A percentile compares a stretch with the other conserved stretches of the same genome.
These are phyloP conservation scores for Heliconius charithonia DNA, from an alignment of 2,888 invertebrate species.

Conservation along the genomic window DNA sequence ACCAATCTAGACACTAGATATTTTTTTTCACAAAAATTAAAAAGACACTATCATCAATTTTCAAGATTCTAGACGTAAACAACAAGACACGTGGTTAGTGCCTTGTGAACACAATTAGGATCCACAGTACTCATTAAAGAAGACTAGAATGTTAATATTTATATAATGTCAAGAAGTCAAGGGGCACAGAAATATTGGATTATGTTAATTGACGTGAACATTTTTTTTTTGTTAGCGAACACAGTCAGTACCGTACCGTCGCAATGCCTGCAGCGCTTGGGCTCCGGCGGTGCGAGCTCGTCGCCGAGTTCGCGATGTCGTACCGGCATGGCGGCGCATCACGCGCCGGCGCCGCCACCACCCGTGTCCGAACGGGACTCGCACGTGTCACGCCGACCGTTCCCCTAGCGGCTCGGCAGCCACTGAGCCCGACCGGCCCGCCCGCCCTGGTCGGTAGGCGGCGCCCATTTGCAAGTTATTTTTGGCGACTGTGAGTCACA, in stretches of 20 bases:
- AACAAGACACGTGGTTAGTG: slow-evolving; percentile 37
- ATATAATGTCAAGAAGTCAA: background rate
- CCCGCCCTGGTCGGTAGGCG: slow-evolving; percentile 83
- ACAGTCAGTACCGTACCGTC: slow-evolving; percentile 86
- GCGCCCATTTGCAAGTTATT: slow-evolving; percentile 80
- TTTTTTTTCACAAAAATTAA: slow-evolving; percentile 9
- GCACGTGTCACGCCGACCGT: slow-evolving; percentile 73
- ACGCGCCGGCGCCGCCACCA: slow-evolving; percentile 81
- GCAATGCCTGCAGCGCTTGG: slow-evolving; percentile 96
- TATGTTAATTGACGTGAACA: background rate
- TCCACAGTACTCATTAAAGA: slow-evolving; percentile 4
- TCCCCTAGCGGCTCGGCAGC: slow-evolving; percentile 79
- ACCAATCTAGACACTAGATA: background rate
- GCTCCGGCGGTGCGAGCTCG: slow-evolving; percentile 87
- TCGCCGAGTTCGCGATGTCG: slow-evolving; percentile 84
- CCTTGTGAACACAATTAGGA: slow-evolving; percentile 22
- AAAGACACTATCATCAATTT: slow-evolving; percentile 20
- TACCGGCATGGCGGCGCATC: slow-evolving; percentile 84
- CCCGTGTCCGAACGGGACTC: slow-evolving; percentile 69
- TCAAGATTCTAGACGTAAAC: slow-evolving; percentile 32
- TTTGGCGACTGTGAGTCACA: slow-evolving; percentile 79
- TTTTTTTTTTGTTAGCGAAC: background rate
- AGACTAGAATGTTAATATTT: slow-evolving; percentile 2
- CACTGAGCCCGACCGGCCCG: slow-evolving; percentile 77
- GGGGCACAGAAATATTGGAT: background rate